Percentiles rank a stretch among this genome's conserved stretches.
phyloP scores from a whole-genome alignment of 64 coral and sea anemone species.

The Stichodactyla helianthus region DNA sequence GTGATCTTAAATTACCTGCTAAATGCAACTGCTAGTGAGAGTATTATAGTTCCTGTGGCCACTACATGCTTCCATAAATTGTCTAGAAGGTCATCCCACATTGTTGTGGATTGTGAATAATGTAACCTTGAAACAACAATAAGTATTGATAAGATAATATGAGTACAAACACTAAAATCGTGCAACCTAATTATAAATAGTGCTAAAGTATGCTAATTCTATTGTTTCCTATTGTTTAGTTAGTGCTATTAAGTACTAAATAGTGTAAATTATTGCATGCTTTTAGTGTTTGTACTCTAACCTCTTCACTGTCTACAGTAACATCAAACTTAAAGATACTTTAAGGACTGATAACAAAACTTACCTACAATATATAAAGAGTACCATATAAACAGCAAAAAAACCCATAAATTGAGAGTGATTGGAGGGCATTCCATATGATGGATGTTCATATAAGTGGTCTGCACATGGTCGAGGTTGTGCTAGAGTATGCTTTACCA shows the following conservation, averaged over 20 bases:
- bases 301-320: too few relatives aligned
- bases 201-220: too few relatives aligned
- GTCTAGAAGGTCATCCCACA: conserved; percentile 94
- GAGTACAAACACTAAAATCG: too few relatives aligned
- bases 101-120: conserved; percentile 87
- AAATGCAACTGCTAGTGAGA: conserved; percentile 76
- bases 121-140: conserved; percentile 52
- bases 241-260: too few relatives aligned
- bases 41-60: conserved; percentile 56
- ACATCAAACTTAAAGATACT: too few relatives aligned
- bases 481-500: conserved; percentile 67
- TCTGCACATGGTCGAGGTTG: conserved; percentile 80
- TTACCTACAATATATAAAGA: conserved; percentile 99
- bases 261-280: too few relatives aligned
- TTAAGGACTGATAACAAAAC: not conserved
- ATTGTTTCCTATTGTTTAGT: too few relatives aligned
- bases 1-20: conserved; percentile 52
- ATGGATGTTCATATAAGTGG: conserved; percentile 54
- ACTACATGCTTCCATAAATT: conserved; percentile 93
- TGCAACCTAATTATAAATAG: too few relatives aligned
- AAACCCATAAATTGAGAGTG: conserved; percentile 95
- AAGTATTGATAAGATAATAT: not conserved
- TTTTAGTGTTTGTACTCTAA: too few relatives aligned
- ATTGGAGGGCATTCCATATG: conserved; percentile 95
- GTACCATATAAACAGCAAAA: conserved; percentile 82